Conservation (phyloP, 2,888 invertebrate species). For the Eilema depressum region DNA sequence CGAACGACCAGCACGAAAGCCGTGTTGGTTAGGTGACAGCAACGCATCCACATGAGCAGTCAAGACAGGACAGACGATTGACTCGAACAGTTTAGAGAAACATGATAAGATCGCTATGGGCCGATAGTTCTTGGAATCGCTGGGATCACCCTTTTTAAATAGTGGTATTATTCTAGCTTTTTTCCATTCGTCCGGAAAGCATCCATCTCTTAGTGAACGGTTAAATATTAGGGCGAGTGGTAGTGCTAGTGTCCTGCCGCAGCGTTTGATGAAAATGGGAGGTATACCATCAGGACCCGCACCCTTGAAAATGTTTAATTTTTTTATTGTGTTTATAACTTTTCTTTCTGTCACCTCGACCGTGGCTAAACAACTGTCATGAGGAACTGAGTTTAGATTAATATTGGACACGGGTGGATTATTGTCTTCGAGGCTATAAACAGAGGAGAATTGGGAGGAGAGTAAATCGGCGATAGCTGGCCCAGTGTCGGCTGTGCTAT, state of each 20-base stretch:
- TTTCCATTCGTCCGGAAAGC: not conserved
- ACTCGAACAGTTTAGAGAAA: constrained; percentile 16
- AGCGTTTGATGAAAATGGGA: no score
- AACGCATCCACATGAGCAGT: not conserved
- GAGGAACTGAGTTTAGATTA: not conserved
- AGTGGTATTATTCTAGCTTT: constrained; percentile 3
- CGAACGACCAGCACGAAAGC: constrained; percentile 4
- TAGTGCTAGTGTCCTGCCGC: no score
- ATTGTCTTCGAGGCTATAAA: not conserved
- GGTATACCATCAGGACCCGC: no score
- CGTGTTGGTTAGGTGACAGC: not conserved
- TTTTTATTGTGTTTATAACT: not conserved
- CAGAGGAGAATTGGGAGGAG: not conserved
- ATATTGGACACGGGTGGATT: not conserved
- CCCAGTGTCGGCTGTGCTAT: no score
- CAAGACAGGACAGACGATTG: constrained; percentile 5
- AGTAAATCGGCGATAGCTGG: no score
- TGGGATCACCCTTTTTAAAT: constrained; percentile 11
- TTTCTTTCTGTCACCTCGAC: not conserved
- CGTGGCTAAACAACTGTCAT: not conserved
- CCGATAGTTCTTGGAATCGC: constrained; percentile 7
- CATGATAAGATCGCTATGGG: constrained; percentile 15
- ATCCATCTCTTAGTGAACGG: no score
- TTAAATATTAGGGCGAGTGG: no score
- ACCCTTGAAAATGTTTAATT: no score